Evolutionary conservation across 2,797 vertebrate species (phyloP).

Genomic region (Parauchenoglanis ngamensis): DNA sequence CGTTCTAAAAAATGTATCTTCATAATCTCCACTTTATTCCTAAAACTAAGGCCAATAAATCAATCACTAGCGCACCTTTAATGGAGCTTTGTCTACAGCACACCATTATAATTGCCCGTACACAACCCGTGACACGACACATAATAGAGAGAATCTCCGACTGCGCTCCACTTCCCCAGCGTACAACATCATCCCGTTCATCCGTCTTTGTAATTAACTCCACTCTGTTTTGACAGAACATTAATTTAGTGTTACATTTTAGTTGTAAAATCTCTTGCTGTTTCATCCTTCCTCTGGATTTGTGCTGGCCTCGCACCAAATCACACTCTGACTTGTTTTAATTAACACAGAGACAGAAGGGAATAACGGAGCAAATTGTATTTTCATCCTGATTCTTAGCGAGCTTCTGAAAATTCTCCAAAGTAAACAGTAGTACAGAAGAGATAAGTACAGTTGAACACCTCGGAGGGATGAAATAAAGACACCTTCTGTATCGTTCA

Average conservation of each 20-base stretch:
- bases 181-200: not conserved
- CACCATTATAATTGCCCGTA: not conserved
- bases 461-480: not conserved
- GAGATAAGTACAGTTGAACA: not conserved
- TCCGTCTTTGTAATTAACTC: slow-evolving; percentile 1
- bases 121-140: not conserved
- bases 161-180: not conserved
- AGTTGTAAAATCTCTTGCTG: not conserved
- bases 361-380: not conserved
- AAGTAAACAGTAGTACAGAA: not conserved
- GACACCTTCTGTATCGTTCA: not conserved
- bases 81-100: not conserved
- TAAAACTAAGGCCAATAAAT: not conserved
- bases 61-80: not conserved
- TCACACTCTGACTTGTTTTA: not conserved
- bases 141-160: not conserved
- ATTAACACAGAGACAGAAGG: slow-evolving; percentile 5
- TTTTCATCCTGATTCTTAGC: not conserved
- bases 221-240: not conserved
- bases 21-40: not conserved
- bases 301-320: not conserved
- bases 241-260: not conserved
- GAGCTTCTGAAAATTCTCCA: not conserved
- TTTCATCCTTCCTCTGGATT: not conserved
- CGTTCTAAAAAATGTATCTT: not conserved